Evolutionary conservation across 2,113 vertebrate genomes (phyloP), one percentile per base, ranked within the genome.

Genomic region (Tauraco erythrolophus): DNA sequence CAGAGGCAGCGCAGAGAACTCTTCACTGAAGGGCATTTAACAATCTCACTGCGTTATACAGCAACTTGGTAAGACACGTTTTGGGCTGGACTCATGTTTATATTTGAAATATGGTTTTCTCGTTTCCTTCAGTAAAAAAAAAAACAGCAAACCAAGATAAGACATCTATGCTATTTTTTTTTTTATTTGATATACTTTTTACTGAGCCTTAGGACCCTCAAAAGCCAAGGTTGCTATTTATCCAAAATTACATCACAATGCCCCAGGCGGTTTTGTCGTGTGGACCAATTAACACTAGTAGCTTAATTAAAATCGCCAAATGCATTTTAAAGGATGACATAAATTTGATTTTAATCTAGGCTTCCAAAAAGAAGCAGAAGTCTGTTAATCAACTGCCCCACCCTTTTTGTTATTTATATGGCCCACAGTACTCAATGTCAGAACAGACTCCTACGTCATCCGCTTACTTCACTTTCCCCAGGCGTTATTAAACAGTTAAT

Each of bases 261-360:
- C 89, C 86, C 50, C 33, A 54, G 72, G 91, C 64, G 31, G 78
- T 94, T 97, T 41, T 94, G 76, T 81, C 65, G 23, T 84, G 48
- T 54, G 45, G 60, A 84, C 60, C 30, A 93, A 94, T 82, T 91
- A 71, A 76, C 48, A 35, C 83, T 48, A 86, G 48, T 27, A 78
- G 71, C 21, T 86, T 89, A 60, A 92, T 90, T 96, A 93, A 91
- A 94, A 93, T 92, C 62, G 50, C 66, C 27, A 60, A 90, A 61
- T 84, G 48, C 27, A 65, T 84, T 89, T 94, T 89, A 69, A 89
- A 87, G 46, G 24, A 76, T 97, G 89, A 90, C 72, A 84, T 94
- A 94, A 81, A 61, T 60, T 76, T 92, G 91, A 94, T 96, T 88
- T 84, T 91, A 79, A 95, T 96, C 97, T 92, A 70, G 54, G 39